Conservation (phyloP, 1,140 invertebrate genomes). For the Sarcophaga peregrina region DNA sequence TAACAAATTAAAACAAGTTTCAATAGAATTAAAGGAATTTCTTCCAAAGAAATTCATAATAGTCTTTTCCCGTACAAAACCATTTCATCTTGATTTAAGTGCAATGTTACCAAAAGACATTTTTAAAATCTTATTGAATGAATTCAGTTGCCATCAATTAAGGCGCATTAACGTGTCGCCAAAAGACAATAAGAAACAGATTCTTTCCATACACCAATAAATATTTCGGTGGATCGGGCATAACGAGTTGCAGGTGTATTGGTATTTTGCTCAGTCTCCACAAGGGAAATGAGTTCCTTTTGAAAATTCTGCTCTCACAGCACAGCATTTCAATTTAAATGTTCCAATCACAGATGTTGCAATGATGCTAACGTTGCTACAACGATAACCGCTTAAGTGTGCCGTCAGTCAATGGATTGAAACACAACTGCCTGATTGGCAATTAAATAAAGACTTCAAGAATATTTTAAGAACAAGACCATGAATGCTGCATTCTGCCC, state of each 20-base stretch:
- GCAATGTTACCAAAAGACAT: neutral
- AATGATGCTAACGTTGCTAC: neutral
- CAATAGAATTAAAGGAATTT: too few species aligned
- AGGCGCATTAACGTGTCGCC: neutral
- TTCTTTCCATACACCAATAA: too few species aligned
- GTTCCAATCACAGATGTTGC: neutral
- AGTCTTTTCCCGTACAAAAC: too few species aligned
- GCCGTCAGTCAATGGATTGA: neutral
- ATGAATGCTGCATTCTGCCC: neutral
- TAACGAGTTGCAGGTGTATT: too few species aligned
- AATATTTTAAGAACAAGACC: neutral
- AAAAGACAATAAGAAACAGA: neutral
- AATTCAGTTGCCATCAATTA: neutral
- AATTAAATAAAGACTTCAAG: constrained; percentile 13
- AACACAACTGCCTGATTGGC: neutral
- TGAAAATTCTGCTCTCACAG: too few species aligned
- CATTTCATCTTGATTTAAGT: neutral
- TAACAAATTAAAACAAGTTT: too few species aligned
- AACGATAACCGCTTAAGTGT: neutral
- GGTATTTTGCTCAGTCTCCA: too few species aligned
- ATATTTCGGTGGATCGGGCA: too few species aligned
- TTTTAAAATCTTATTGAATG: neutral
- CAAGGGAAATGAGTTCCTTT: too few species aligned
- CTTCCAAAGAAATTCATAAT: too few species aligned
- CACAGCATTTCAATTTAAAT: neutral